Conservation (phyloP, 2,797 vertebrate species). For the Gallinago stenura region DNA sequence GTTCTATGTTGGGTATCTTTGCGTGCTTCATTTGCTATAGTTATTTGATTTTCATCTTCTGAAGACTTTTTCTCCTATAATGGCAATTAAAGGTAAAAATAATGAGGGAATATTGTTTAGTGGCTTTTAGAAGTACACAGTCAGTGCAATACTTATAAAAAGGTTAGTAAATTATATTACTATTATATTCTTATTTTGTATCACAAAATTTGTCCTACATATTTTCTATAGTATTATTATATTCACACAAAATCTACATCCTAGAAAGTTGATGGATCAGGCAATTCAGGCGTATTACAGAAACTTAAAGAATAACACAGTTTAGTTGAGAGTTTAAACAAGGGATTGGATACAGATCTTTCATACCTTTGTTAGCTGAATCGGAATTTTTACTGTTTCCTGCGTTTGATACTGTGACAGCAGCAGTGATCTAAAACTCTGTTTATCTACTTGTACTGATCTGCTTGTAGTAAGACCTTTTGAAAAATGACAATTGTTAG, state of each 20-base stretch:
- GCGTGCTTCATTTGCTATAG: background rate
- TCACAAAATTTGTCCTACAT: background rate
- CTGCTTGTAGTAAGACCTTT: conserved; percentile 68
- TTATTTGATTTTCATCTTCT: background rate
- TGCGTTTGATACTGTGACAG: conserved; percentile 43
- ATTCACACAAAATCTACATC: background rate
- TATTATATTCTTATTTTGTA: background rate
- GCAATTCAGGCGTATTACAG: background rate
- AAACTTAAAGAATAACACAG: background rate
- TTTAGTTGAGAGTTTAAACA: background rate
- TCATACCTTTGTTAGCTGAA: conserved; percentile 64
- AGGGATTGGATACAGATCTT: background rate
- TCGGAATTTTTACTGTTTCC: background rate
- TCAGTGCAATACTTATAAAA: background rate
- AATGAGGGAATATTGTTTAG: background rate
- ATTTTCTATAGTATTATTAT: background rate
- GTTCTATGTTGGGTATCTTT: background rate
- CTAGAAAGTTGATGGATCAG: background rate
- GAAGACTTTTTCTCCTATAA: conserved; percentile 51
- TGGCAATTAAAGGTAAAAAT: conserved; percentile 1
- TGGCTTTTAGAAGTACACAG: background rate
- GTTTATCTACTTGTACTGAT: conserved; percentile 71
- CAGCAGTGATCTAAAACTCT: background rate
- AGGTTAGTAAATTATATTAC: background rate
- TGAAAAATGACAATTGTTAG: background rate